Base-by-base conservation (phyloP, 2,113 vertebrate species). In the Scophthalmus maximus region DNA sequence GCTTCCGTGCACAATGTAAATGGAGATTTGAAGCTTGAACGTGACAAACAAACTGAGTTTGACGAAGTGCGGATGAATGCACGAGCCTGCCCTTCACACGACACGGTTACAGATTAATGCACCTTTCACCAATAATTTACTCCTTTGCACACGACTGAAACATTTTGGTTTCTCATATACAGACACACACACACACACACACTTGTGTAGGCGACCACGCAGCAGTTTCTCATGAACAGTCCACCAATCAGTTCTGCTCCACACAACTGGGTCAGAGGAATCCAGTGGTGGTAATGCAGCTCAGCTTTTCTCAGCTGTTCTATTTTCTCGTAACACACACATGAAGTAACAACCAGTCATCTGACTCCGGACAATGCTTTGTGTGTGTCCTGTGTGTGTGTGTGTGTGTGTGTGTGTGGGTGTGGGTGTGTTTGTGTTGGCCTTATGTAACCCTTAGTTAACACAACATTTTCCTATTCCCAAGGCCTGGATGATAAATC, bases 51-150 rank as follows among this genome's bases (percentile, higher is more conserved):
- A 8, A 30, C 11, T 5, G 0, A 34, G 1, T 44, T 26, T 18
- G 20, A 10, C 27, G 32, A 47, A 47, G n/a, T 23, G n/a, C 5
- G 20, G 44, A 14, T 40, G 25, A 12, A 22, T 57, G 5, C 51
- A 2, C 3, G 20, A 60, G 1, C 18, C 66, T 88, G 76, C 18
- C 72, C 71, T 76, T 68, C 72, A 68, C 40, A 80, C 1, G 23
- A 52, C 63, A 59, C 26, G 17, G 87, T 90, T 91, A 83, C 4
- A 78, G 72, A 88, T 90, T 92, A 87, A 90, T 85, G 26, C 68
- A 51, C 56, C 61, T 18, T 42, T 78, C 61, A 65, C n/a, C 59
- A 93, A 91, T 93, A 69, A 91, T 89, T 92, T 14, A 93, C 88
- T 47, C 11, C 8, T 22, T 34, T 0, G 6, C 36, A 42, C 12